Evolutionary conservation across 2,888 invertebrate genomes (phyloP), one percentile per base, ranked within the genome.

Genomic region (Netelia inedita): DNA sequence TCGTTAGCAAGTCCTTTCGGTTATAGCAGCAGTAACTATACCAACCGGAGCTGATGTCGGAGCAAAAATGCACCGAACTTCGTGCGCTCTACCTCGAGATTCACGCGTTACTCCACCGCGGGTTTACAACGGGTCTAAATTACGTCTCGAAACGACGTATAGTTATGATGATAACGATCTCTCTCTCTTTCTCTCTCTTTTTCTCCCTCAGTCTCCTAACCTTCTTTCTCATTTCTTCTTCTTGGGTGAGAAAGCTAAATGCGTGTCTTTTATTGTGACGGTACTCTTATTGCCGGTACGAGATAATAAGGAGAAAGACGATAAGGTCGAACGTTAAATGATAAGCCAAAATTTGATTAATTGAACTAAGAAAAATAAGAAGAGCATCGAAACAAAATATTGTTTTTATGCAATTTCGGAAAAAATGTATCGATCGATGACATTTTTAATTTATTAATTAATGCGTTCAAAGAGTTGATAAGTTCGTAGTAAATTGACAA

Each of bases 71-170:
- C 71, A 63, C 59, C 66, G 61, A 73, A 74, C 28, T 28, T 28
- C 28, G 28, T 28, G 28, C 28, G 28, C 28, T 28, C 28, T 28
- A 28, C 28, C 28, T 28, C 28, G 28, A 28, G 28, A 28, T 28
- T 28, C 85, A 82, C 87, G 84, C 85, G 88, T 84, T 86, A 88
- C 87, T 87, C 87, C 82, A 88, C 85, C 86, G 89, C 83, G 89
- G 89, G 91, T 92, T 93, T 92, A 92, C 92, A 92, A 89, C 91
- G 90, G 90, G 89, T 91, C 92, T 92, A 92, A 93, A 93, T 93
- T 92, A 93, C 90, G 86, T 86, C 84, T 79, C 86, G 87, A 69
- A 66, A 61, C 68, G 89, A 89, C 89, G 89, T 89, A 89, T 89
- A 88, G 91, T 91, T 92, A 91, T 90, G 91, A 91, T 91, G 90